phyloP scores from a whole-genome alignment of 2,888 invertebrate species.

The Lymantria monacha region DNA sequence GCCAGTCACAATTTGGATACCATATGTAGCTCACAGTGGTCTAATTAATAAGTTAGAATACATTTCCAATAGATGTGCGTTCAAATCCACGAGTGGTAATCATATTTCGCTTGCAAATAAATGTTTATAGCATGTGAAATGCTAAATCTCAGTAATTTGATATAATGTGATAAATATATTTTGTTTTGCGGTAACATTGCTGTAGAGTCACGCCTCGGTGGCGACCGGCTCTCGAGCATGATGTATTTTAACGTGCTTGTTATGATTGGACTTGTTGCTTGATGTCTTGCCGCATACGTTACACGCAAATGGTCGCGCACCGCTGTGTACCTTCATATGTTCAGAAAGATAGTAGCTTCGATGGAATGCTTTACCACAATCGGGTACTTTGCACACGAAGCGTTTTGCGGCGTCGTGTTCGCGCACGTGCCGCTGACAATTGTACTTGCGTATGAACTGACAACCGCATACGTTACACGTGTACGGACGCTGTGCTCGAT shows the following conservation, averaged over 20 bases:
- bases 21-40: too few species aligned
- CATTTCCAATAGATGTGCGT: too few species aligned
- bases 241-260: conserved; percentile 94
- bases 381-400: conserved; percentile 86
- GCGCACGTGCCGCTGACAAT: conserved; percentile 90
- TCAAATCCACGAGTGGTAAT: too few species aligned
- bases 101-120: too few species aligned
- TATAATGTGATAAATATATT: too few species aligned
- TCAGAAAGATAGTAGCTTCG: conserved; percentile 93
- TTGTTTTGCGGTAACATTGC: neutral
- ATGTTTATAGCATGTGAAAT: too few species aligned
- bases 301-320: conserved; percentile 90
- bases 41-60: too few species aligned
- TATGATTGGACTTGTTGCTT: conserved; percentile 94
- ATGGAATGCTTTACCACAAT: conserved; percentile 93
- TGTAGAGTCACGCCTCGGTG: conserved; percentile 85
- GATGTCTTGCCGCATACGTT: conserved; percentile 95
- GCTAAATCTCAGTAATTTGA: too few species aligned
- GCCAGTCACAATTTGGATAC: too few species aligned
- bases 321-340: conserved; percentile 93
- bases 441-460: conserved; percentile 93
- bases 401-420: conserved; percentile 92
- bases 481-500: conserved; percentile 91
- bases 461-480: conserved; percentile 95
- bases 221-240: conserved; percentile 94